These are phyloP conservation scores for Atrichornis clamosus DNA, from an alignment of 2,113 vertebrate genomes.

Conservation along the genomic window DNA sequence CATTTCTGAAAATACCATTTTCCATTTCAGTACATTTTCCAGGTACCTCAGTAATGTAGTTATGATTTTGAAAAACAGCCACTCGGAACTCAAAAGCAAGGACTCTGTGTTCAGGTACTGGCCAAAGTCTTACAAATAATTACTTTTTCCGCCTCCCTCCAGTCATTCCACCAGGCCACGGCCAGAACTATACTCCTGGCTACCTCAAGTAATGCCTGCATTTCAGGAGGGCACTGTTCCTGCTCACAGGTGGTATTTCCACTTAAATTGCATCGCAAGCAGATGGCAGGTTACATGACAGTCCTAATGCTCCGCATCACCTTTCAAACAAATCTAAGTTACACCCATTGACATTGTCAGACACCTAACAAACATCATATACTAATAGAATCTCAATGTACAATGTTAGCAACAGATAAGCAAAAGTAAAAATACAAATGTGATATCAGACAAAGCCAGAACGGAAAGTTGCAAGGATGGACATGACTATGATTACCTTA, in stretches of 20 bases:
- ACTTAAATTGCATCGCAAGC: neutral
- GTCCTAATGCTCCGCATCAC: rapidly evolving
- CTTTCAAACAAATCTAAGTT: neutral
- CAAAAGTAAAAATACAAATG: neutral
- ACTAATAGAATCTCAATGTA: neutral
- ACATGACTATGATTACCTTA: neutral
- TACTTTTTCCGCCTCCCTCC: rapidly evolving
- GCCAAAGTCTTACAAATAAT: neutral
- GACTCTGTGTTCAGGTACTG: neutral
- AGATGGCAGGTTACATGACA: neutral
- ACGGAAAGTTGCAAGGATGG: neutral
- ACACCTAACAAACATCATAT: neutral
- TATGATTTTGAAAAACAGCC: neutral
- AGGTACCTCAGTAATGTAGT: too few species aligned
- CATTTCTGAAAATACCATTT: neutral
- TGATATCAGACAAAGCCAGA: neutral
- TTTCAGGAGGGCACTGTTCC: neutral
- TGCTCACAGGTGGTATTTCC: neutral
- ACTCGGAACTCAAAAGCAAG: neutral
- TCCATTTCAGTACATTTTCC: too few species aligned
- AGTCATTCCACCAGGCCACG: neutral
- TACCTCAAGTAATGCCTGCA: neutral
- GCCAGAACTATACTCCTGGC: neutral
- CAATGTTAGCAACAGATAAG: neutral
- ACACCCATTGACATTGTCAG: neutral